A percentile compares a stretch with the other conserved stretches of the same genome.
Evolutionary conservation across 2,797 vertebrate genomes (phyloP).

Genomic region (Artibeus lituratus): DNA sequence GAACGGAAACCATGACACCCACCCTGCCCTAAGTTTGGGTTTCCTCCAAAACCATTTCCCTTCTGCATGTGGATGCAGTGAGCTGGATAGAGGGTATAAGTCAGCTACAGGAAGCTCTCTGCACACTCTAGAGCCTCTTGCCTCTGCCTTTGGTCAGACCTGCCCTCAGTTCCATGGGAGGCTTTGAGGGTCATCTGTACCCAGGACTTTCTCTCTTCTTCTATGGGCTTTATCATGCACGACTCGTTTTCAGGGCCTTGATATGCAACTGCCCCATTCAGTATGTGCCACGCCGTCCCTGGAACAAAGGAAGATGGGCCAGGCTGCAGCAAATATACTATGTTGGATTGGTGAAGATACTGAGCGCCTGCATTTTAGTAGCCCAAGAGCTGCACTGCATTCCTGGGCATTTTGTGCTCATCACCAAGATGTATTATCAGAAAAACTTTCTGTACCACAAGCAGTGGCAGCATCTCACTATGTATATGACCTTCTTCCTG

Average conservation of each 20-base stretch:
- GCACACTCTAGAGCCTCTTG: background rate
- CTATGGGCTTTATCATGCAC: slow-evolving; percentile 71
- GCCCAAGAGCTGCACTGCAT: slow-evolving; percentile 69
- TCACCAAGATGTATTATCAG: slow-evolving; percentile 57
- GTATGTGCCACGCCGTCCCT: background rate
- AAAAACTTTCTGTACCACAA: slow-evolving; percentile 66
- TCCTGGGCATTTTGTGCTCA: slow-evolving; percentile 40
- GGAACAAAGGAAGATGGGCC: slow-evolving; percentile 44
- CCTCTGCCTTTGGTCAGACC: background rate
- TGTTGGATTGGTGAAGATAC: slow-evolving; percentile 68
- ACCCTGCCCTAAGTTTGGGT: slow-evolving; percentile 36
- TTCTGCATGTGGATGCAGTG: background rate
- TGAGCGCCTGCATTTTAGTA: slow-evolving; percentile 66
- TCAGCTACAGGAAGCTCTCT: background rate
- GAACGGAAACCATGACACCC: slow-evolving; percentile 65
- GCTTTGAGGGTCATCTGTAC: slow-evolving; percentile 76
- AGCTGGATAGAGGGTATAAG: slow-evolving; percentile 39
- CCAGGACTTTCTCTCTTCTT: slow-evolving; percentile 73
- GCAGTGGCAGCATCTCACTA: slow-evolving; percentile 77
- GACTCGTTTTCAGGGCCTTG: slow-evolving; percentile 67
- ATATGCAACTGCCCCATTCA: slow-evolving; percentile 45
- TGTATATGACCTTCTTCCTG: slow-evolving; percentile 67
- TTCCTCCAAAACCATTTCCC: slow-evolving; percentile 50
- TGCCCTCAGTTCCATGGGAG: slow-evolving; percentile 65
- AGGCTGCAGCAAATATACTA: background rate